Conservation (phyloP, 2,113 vertebrate genomes). For the Ginglymostoma cirratum region DNA sequence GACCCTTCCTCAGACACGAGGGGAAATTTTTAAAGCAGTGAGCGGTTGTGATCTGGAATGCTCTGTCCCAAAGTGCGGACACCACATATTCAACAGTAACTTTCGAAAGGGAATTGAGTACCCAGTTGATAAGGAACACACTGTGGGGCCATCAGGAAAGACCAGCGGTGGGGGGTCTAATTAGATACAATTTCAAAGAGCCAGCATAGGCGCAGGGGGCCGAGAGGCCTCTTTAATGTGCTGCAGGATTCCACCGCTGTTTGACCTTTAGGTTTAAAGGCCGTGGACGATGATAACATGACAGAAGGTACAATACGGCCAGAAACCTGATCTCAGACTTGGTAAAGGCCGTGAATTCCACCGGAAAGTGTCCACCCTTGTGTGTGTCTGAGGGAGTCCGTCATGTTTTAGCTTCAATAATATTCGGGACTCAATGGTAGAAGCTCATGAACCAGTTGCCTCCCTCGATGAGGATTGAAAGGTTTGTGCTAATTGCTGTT, state of each 20-base stretch:
- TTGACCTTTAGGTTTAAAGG: background rate
- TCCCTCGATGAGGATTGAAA: background rate
- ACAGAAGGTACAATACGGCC: background rate
- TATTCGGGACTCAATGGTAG: background rate
- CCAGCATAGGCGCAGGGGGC: rapidly evolving
- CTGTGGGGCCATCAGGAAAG: background rate
- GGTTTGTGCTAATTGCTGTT: background rate
- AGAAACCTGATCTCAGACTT: background rate
- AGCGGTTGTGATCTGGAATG: background rate
- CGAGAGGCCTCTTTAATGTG: background rate
- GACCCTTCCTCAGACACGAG: no score
- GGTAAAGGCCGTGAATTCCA: background rate
- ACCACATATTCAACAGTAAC: background rate
- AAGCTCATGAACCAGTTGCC: background rate
- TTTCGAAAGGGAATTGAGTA: background rate
- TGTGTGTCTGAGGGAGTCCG: background rate
- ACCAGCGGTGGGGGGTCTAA: background rate
- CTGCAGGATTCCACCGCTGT: background rate
- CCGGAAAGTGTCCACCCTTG: background rate
- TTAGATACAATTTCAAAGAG: background rate
- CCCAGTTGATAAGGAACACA: background rate
- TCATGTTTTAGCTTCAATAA: background rate
- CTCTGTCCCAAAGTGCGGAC: background rate
- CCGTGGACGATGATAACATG: background rate
- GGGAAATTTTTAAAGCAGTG: background rate